Evolutionary conservation across 2,797 vertebrate species (phyloP), one percentile per base, ranked within the genome.

Genomic region (Schizopygopsis malacanthus): DNA sequence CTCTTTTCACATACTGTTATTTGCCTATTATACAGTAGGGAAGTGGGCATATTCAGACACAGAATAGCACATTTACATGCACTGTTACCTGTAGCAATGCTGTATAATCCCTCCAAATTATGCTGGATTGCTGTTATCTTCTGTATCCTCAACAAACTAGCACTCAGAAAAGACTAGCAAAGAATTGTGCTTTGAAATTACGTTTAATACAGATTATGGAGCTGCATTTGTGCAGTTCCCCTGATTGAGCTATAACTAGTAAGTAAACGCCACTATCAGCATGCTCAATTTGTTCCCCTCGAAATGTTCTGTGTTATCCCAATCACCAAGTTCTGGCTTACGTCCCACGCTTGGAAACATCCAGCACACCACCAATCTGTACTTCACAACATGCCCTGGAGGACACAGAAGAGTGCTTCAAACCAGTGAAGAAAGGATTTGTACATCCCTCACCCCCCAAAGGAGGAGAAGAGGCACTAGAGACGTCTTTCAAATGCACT

Each of bases 401-500:
- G 81, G 39, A 82, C 67, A 71, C 37, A 28, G 37, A 71, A 56
- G 79, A 81, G 80, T 25, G 37, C 71, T 75, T 83, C 41, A 75
- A 75, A 20, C 25, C 43, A 61, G 41, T 61, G 50, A 13, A 83
- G 25, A 75, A 83, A 50, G 39, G 1, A 43, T 82, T 59, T 82
- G 56, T 73, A 61, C 41, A 83, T 75, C 56, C 20, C 12, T 63
- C 43, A 75, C 43, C 41, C 41, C 81, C 75, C 59, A 65, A 47
- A 79, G 33, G 15, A 45, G 65, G 16, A 47, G 59, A 45, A 25
- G 41, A 79, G 25, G 59, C 78, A 65, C 59, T 47, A 65, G 59
- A 79, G 78, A 79, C 16, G 3, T 65, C 59, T 79, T 79, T 79
- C 59, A 59, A 70, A 82, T 3, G n/a, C 69, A 78, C 82, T 81